A percentile compares a stretch with the other conserved stretches of the same genome.
Evolutionary conservation across 1,140 invertebrate genomes (phyloP).

Genomic region (Drosophila albomicans): DNA sequence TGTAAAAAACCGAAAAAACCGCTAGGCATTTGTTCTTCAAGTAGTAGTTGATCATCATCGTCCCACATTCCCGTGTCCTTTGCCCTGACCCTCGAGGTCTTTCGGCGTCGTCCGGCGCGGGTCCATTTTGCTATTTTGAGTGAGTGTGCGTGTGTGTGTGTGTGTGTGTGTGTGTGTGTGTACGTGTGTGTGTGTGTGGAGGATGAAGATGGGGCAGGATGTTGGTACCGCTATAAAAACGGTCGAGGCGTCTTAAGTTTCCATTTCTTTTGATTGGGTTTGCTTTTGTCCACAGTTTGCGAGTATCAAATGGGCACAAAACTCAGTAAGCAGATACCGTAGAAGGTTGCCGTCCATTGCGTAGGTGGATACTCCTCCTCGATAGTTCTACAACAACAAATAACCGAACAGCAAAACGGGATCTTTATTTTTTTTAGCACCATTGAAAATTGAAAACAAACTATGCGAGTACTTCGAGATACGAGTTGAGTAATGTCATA

Average conservation of each 20-base stretch:
- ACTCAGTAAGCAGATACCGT: conserved; percentile 61
- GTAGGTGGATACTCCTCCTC: conserved; percentile 53
- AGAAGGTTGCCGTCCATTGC: conserved; percentile 47
- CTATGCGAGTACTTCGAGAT: background rate
- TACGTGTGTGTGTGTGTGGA: background rate
- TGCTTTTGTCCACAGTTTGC: conserved; percentile 40
- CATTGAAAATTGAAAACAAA: background rate
- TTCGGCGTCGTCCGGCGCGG: conserved; percentile 48
- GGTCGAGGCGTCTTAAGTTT: conserved; percentile 75
- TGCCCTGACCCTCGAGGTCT: background rate
- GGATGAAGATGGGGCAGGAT: conserved; percentile 63
- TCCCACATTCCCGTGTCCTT: conserved; percentile 49
- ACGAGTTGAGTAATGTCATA: background rate
- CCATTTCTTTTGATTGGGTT: conserved; percentile 42
- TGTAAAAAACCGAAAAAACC: conserved; percentile 50
- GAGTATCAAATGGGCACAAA: conserved; percentile 32
- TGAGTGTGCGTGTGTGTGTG: background rate
- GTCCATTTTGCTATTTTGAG: conserved; percentile 56
- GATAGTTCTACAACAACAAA: background rate
- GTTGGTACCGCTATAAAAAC: conserved; percentile 79
- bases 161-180: background rate
- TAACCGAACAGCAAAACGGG: conserved; percentile 11
- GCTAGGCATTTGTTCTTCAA: conserved; percentile 68
- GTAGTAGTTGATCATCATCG: conserved; percentile 68
- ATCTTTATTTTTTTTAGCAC: conserved; percentile 10